These are phyloP conservation scores for Cerastis rubricosa DNA, from an alignment of 2,888 invertebrate species.

Conservation along the genomic window DNA sequence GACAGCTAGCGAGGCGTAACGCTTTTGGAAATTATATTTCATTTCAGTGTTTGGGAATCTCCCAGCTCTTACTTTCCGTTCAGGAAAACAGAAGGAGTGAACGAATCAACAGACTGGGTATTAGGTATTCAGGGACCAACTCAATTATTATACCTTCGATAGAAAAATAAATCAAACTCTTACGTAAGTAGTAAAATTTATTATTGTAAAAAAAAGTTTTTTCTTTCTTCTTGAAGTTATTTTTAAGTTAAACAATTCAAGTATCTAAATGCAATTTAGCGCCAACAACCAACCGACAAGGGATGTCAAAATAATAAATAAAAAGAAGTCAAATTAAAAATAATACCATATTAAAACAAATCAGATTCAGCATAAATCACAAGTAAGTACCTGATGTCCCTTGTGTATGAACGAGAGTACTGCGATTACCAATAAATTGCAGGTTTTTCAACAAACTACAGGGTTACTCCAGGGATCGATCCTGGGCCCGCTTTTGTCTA, in stretches of 20 bases:
- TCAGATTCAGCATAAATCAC: constrained; percentile 28
- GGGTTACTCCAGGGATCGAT: constrained; percentile 15
- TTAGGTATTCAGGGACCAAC: not conserved
- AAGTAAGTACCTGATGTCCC: not conserved
- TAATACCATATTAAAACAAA: constrained; percentile 6
- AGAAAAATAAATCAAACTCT: constrained; percentile 25
- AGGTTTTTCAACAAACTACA: not conserved
- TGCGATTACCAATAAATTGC: not conserved
- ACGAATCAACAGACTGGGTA: not conserved
- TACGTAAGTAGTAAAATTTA: constrained; percentile 38
- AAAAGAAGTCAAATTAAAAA: not conserved
- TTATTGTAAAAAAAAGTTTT: constrained; percentile 40
- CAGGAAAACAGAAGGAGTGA: not conserved
- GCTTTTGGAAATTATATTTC: not conserved
- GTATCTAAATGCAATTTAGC: constrained; percentile 3
- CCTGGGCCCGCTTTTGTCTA: constrained; percentile 12
- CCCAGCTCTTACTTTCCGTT: not conserved
- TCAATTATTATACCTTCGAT: not conserved
- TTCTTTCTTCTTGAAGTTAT: constrained; percentile 32
- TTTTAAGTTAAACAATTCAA: not conserved
- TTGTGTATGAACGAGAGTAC: not conserved
- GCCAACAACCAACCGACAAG: not conserved
- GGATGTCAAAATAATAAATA: not conserved
- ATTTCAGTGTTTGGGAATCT: not conserved
- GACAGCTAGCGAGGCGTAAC: not conserved